Conservation (phyloP, 1,140 invertebrate genomes). For the Nylanderia fulva region DNA sequence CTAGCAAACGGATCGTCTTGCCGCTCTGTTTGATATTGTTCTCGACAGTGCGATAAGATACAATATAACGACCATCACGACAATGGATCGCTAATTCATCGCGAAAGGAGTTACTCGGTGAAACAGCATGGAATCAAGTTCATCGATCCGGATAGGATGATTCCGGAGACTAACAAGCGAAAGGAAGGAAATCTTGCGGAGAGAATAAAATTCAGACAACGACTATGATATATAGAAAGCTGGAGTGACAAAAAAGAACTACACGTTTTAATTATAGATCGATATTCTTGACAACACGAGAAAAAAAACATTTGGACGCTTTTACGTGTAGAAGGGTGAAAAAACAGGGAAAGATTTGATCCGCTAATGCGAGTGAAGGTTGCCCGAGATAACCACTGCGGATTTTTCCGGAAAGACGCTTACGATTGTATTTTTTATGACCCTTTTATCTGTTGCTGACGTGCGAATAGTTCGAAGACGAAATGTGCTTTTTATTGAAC, state of each 20-base stretch:
- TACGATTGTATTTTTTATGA: slow-evolving; percentile 77
- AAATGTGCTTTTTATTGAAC: slow-evolving; percentile 60
- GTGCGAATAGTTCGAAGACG: slow-evolving; percentile 51
- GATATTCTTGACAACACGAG: slow-evolving; percentile 15
- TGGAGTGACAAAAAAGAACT: slow-evolving; percentile 24
- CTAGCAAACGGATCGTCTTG: slow-evolving; percentile 65
- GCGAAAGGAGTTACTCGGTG: neutral
- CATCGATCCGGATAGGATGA: slow-evolving; percentile 30
- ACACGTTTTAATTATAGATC: slow-evolving; percentile 49
- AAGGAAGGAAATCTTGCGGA: neutral
- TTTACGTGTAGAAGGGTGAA: neutral
- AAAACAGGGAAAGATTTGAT: neutral
- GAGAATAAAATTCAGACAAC: slow-evolving; percentile 12
- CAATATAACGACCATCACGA: neutral
- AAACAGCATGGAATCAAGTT: neutral
- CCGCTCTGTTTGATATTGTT: slow-evolving; percentile 73
- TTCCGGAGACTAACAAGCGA: neutral
- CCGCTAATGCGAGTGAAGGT: slow-evolving; percentile 46
- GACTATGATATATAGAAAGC: neutral
- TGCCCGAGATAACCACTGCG: slow-evolving; percentile 55
- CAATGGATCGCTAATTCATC: neutral
- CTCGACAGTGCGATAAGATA: slow-evolving; percentile 73
- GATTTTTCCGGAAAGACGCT: slow-evolving; percentile 72
- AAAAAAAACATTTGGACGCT: neutral
- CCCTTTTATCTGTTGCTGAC: slow-evolving; percentile 68